A percentile compares a stretch with the other conserved stretches of the same genome.
phyloP scores from a whole-genome alignment of 1,140 invertebrate species.

The Drosophila sucinea region DNA sequence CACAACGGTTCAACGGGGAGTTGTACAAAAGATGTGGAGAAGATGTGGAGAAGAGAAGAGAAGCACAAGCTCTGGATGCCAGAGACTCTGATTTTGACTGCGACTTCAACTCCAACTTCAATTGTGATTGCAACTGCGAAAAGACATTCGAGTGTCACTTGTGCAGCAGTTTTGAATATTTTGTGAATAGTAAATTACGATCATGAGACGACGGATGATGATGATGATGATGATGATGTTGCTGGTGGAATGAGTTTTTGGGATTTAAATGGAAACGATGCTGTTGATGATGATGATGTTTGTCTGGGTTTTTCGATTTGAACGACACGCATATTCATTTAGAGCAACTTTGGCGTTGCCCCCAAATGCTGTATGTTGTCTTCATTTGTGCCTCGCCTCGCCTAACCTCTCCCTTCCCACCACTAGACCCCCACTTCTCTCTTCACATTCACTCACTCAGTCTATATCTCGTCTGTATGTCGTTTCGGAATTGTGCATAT shows the following conservation, averaged over 20 bases:
- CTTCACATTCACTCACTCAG: neutral
- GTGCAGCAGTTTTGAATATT: slow-evolving; percentile 79
- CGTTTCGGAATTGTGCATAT: slow-evolving; percentile 63
- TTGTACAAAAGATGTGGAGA: neutral
- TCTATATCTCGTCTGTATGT: slow-evolving; percentile 2
- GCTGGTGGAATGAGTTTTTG: neutral
- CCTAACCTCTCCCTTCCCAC: neutral
- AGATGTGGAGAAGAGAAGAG: neutral
- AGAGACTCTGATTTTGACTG: slow-evolving; percentile 14
- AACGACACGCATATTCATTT: slow-evolving; percentile 42
- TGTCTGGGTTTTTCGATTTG: neutral
- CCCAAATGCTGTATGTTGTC: slow-evolving; percentile 15
- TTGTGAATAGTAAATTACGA: slow-evolving; percentile 77
- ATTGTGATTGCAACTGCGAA: slow-evolving; percentile 60
- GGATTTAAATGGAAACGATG: neutral
- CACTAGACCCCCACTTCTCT: neutral
- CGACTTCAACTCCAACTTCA: slow-evolving; percentile 20
- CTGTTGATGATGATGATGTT: slow-evolving; percentile 5
- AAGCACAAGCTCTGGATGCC: slow-evolving; percentile 10
- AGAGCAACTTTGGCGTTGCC: slow-evolving; percentile 35
- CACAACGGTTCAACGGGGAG: neutral
- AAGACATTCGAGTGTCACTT: slow-evolving; percentile 78
- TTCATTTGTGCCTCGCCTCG: slow-evolving; percentile 40
- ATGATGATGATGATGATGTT: neutral
- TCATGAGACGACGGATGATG: slow-evolving; percentile 46